These are phyloP conservation scores for Ptilodon capucinus DNA, from an alignment of 2,888 invertebrate genomes.

Conservation along the genomic window DNA sequence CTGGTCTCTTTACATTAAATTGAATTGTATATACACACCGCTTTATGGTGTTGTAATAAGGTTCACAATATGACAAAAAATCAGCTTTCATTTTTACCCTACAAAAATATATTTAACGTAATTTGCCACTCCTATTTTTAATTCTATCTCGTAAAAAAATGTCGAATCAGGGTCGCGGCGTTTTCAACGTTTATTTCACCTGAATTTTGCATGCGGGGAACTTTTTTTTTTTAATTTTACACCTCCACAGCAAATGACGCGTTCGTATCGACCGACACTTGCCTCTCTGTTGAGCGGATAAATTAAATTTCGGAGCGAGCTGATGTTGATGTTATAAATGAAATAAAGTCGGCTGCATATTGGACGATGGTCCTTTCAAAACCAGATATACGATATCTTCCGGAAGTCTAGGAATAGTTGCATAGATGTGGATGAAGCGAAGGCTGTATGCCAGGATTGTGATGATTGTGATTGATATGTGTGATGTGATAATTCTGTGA, in stretches of 20 bases:
- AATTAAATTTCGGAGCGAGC: slow-evolving; percentile 53
- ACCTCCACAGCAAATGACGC: slow-evolving; percentile 26
- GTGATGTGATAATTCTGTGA: too few species aligned
- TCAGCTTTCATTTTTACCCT: background rate
- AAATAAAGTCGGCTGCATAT: slow-evolving; percentile 25
- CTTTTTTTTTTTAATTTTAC: slow-evolving; percentile 16
- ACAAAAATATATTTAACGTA: background rate
- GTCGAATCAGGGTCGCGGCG: background rate
- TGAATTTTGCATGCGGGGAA: slow-evolving; percentile 10
- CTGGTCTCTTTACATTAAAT: too few species aligned
- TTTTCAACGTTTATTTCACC: slow-evolving; percentile 5
- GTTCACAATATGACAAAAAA: too few species aligned
- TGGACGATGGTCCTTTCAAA: too few species aligned
- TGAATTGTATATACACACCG: too few species aligned
- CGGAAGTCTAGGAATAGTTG: too few species aligned
- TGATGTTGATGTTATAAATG: slow-evolving; percentile 45
- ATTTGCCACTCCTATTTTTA: background rate
- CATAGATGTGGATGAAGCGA: too few species aligned
- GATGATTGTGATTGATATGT: too few species aligned
- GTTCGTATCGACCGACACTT: slow-evolving; percentile 33
- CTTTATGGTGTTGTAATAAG: too few species aligned
- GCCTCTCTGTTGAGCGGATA: slow-evolving; percentile 39
- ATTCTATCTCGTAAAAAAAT: background rate
- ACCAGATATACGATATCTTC: too few species aligned
- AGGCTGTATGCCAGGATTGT: too few species aligned